Evolutionary conservation across 1,140 invertebrate genomes (phyloP), one percentile per base, ranked within the genome.

Genomic region (Chrysopa pallens): DNA sequence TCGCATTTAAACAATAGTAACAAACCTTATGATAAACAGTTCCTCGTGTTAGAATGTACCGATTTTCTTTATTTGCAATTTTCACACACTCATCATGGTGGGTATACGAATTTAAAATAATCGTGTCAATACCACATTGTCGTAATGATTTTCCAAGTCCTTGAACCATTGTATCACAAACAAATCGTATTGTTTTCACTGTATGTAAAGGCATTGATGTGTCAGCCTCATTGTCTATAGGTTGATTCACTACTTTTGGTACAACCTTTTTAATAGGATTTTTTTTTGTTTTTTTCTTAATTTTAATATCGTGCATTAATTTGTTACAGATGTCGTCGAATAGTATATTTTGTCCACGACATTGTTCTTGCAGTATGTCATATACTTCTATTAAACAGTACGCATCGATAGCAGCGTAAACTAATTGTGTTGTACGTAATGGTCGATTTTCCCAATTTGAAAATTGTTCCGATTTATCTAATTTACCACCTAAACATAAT

Each of bases 371-470:
- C 6, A 80, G 46, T 1, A 67, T 57, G 27, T 78, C 63, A 63
- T 82, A 87, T 33, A 86, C 62, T 62, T 86, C 71, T 43, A 90
- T 50, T 9, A 90, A 62, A 50, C 84, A 84, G 63, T 73, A 77
- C 4, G 83, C 82, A 67, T 89, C 84, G 23, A 86, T 53, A 27
- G 84, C 83, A 44, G 84, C 86, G 71, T 91, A 91, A 46, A 62
- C 56, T 27, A 85, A 71, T 64, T 91, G 87, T 42, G 70, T 70
- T 35, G 69, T 56, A 43, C 84, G 60, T 17, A 91, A 58, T 15
- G 87, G 87, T 53, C 86, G 66, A 45, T 72, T 66, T 54, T 87
- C 81, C 86, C 86, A 91, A 63, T 90, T 80, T 0, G 84, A 88
- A 65, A 87, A 84, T 50, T 88, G 85, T 59, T 90, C 81, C 6